Conservation (phyloP, 2,113 vertebrate genomes). For the Origma solitaria region DNA sequence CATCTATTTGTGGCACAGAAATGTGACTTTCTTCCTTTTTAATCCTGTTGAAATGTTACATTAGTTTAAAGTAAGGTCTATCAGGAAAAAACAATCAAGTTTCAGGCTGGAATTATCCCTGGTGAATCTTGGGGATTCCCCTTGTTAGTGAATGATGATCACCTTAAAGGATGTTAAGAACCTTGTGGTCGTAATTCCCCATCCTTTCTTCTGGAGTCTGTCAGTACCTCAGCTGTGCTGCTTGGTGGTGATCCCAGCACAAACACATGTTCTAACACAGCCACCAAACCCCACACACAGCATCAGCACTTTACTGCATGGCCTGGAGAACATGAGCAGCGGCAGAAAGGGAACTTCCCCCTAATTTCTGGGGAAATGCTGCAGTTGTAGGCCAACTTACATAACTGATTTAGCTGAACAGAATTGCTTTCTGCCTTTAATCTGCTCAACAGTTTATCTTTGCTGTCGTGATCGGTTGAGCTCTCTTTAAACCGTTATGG, state of each 20-base stretch:
- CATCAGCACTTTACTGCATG: not conserved
- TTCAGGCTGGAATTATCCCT: not conserved
- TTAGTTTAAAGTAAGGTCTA: not conserved
- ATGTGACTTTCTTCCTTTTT: not conserved
- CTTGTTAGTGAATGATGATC: not conserved
- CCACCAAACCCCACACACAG: not conserved
- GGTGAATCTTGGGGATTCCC: not conserved
- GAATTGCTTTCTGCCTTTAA: slow-evolving; percentile 64
- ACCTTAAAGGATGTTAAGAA: not conserved
- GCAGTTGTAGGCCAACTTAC: slow-evolving; percentile 35
- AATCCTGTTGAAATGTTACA: not conserved
- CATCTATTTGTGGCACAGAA: not conserved
- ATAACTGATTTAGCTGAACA: slow-evolving; percentile 38
- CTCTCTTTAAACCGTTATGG: slow-evolving; percentile 52
- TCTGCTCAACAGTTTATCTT: slow-evolving; percentile 66
- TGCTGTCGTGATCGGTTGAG: slow-evolving; percentile 25
- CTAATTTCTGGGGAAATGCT: not conserved
- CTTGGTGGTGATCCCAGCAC: not conserved
- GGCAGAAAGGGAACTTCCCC: not conserved
- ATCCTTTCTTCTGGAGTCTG: not conserved
- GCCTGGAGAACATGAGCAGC: not conserved
- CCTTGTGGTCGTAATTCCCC: not conserved
- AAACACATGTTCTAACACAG: not conserved
- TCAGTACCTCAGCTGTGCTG: not conserved
- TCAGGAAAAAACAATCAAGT: not conserved